Evolutionary conservation across 2,113 vertebrate genomes (phyloP).

Genomic region (Ifrita kowaldi): DNA sequence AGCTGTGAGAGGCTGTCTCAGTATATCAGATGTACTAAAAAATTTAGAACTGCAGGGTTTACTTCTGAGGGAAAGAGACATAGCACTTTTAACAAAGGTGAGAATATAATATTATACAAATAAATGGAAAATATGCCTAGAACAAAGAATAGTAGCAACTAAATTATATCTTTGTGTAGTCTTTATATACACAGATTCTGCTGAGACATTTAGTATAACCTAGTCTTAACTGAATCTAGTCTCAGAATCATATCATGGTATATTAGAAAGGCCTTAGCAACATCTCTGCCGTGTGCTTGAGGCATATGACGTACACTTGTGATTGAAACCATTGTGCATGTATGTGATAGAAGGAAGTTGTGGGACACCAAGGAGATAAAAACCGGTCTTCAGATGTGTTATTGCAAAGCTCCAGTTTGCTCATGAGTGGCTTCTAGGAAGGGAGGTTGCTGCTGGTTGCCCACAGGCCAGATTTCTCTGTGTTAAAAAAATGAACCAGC

Average conservation of each 20-base stretch:
- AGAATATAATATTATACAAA: not conserved
- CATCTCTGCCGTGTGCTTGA: not conserved
- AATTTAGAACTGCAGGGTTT: constrained; percentile 88
- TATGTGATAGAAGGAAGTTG: not conserved
- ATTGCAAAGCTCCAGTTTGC: not conserved
- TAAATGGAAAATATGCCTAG: not conserved
- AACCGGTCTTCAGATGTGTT: not conserved
- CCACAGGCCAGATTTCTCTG: not conserved
- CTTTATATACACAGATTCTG: not conserved
- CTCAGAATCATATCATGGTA: not conserved
- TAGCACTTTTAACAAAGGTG: constrained; percentile 86
- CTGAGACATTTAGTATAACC: not conserved
- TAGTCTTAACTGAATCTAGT: not conserved
- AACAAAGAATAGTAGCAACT: not conserved
- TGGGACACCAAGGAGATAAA: not conserved
- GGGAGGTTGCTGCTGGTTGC: not conserved
- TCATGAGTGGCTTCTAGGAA: fast-evolving
- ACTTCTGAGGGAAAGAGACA: constrained; percentile 85
- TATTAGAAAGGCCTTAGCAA: not conserved
- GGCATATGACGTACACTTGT: fast-evolving
- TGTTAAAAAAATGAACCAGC: not conserved
- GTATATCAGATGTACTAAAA: constrained; percentile 78
- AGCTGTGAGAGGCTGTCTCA: constrained; percentile 84
- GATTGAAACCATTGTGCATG: not conserved
- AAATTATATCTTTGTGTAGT: not conserved